These are phyloP conservation scores for Pollenia amentaria DNA, from an alignment of 2,888 invertebrate genomes.

Conservation along the genomic window DNA sequence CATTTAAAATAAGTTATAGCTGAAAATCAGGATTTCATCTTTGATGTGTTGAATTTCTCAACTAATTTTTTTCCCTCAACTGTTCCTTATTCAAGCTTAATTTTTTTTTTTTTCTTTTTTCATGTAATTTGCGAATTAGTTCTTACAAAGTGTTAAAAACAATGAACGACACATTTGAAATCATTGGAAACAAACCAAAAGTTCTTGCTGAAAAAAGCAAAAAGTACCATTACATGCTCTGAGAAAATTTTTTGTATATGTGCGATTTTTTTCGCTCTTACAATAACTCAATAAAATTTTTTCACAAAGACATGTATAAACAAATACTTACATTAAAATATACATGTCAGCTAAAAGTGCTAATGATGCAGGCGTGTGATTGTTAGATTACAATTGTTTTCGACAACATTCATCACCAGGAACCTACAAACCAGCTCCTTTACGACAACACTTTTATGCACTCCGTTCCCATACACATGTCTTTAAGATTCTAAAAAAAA, in stretches of 20 bases:
- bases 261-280: neutral
- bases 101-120: neutral
- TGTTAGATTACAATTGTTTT: slow-evolving; percentile 29
- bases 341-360: slow-evolving; percentile 69
- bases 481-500: neutral
- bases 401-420: slow-evolving; percentile 1
- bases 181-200: slow-evolving; percentile 5
- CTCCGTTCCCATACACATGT: neutral
- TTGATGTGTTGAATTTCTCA: neutral
- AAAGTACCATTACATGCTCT: neutral
- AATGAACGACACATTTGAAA: slow-evolving; percentile 17
- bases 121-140: slow-evolving; percentile 57
- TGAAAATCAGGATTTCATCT: too few relatives aligned
- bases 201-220: neutral
- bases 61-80: neutral
- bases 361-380: slow-evolving; percentile 71
- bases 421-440: neutral
- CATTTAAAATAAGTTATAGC: too few relatives aligned
- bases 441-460: too few relatives aligned
- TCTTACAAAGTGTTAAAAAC: slow-evolving; percentile 31
- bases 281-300: neutral
- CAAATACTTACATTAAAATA: slow-evolving; percentile 49
- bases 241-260: neutral
- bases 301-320: slow-evolving; percentile 1
- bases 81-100: neutral